These are phyloP conservation scores for Percina caprodes DNA, from an alignment of 2,113 vertebrate genomes.

Conservation along the genomic window DNA sequence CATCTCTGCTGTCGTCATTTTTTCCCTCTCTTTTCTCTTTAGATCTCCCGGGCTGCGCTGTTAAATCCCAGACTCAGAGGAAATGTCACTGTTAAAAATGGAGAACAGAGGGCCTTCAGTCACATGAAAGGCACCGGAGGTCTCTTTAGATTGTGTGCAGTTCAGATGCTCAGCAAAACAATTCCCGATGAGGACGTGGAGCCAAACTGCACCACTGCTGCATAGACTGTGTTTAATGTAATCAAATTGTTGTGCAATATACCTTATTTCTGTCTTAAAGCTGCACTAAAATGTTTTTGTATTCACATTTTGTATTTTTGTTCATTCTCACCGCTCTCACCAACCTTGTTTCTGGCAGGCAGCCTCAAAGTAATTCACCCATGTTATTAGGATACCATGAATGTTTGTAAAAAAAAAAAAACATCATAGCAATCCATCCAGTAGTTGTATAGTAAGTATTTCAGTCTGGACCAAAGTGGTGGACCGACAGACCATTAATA, in stretches of 20 bases:
- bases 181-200: conserved; percentile 6
- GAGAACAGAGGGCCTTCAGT: conserved; percentile 57
- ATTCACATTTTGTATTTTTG: too few species aligned
- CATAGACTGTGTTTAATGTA: conserved; percentile 2
- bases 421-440: too few species aligned
- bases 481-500: too few species aligned
- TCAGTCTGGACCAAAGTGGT: too few species aligned
- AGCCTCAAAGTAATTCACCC: too few species aligned
- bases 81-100: conserved; percentile 83
- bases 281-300: conserved; percentile 1
- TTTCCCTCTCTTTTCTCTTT: conserved; percentile 36
- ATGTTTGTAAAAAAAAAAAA: too few species aligned
- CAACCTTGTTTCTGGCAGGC: too few species aligned
- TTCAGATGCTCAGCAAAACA: conserved; percentile 28
- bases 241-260: background rate
- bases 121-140: conserved; percentile 68
- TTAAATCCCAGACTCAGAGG: conserved; percentile 71
- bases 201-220: conserved; percentile 15
- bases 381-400: too few species aligned
- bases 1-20: conserved; percentile 17
- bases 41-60: conserved; percentile 60
- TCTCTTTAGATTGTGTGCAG: conserved; percentile 48
- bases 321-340: too few species aligned
- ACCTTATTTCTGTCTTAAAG: conserved; percentile 8
- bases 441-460: too few species aligned